Percentiles rank a stretch among this genome's conserved stretches.
These are phyloP conservation scores for Acinonyx jubatus DNA, from an alignment of 2,113 vertebrate species.

Conservation along the genomic window DNA sequence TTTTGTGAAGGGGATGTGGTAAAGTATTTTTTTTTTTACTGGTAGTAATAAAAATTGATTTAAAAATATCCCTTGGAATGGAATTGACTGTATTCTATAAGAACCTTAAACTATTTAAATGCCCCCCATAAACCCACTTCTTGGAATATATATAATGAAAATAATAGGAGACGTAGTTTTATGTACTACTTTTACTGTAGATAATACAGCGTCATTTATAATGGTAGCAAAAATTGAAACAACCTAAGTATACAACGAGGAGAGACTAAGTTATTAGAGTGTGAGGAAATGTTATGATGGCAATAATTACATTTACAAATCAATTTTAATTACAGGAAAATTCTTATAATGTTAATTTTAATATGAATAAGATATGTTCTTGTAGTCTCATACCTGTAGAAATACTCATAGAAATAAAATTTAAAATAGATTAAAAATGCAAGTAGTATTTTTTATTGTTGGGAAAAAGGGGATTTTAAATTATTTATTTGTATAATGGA, in stretches of 20 bases:
- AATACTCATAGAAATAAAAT: neutral
- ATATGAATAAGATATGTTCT: neutral
- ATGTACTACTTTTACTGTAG: neutral
- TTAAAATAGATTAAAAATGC: neutral
- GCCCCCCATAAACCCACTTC: neutral
- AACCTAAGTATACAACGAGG: neutral
- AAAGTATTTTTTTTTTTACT: neutral
- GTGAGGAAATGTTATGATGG: neutral
- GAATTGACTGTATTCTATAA: neutral
- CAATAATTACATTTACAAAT: constrained; percentile 1
- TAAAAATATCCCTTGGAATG: constrained; percentile 19
- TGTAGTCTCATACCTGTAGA: neutral
- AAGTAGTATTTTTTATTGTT: neutral
- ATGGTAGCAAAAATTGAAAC: neutral
- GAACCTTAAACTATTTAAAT: constrained; percentile 8
- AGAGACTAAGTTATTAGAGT: neutral
- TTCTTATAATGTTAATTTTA: neutral
- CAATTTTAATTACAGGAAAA: neutral
- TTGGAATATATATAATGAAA: neutral
- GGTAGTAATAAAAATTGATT: constrained; percentile 29
- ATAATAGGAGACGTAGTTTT: neutral
- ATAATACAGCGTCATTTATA: neutral
- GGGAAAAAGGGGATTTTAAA: neutral
- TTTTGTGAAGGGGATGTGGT: neutral
- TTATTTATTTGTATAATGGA: neutral